Base-by-base conservation (phyloP, 1,140 invertebrate species). In the Streblospio benedicti region DNA sequence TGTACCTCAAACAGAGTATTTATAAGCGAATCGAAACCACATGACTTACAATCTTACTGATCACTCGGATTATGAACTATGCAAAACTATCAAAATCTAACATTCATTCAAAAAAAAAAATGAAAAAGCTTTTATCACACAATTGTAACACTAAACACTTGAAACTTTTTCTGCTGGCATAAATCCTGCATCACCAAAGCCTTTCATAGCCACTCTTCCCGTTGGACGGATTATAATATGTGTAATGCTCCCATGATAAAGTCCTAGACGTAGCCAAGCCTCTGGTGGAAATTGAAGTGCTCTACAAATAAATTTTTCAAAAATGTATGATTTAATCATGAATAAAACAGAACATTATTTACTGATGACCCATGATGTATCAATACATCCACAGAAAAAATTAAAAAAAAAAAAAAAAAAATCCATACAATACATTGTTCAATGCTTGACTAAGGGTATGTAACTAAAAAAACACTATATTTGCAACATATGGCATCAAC, bases 211-310 rank as follows among this genome's bases (percentile, higher is more conserved):
- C 5, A 98, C 94, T 67, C 87, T 83, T 1, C 96, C 96, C 71
- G 83, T 87, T 0, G 92, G 88, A 30, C 84, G 78, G 64, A 99
- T 91, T 0, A 83, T 84, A 0, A 99, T 67, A 86, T 89, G 91
- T 0, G 96, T 97, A 50, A 99, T 90, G 66, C 91, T 96, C 9
- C 84, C 91, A 78, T 99, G 89, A 73, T 91, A 88, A 9, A 99
- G 79, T 28, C 85, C 86, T 63, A 99, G 85, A 23, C 96, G 82
- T 4, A 98, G 79, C 96, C 96, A 99, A 14, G 88, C 95, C 79
- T 98, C 93, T 0, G 93, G 86, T 14, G 94, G 93, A 70, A 98
- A 89, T 77, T 99, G 96, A n/a, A 99, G 78, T 0, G 92, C 92
- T 77, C 94, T 93, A 78, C 58, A 84, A 81, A 65, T 64, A 65